A percentile compares a stretch with the other conserved stretches of the same genome.
Evolutionary conservation across 2,113 vertebrate species (phyloP).

Genomic region (Halichoerus grypus): DNA sequence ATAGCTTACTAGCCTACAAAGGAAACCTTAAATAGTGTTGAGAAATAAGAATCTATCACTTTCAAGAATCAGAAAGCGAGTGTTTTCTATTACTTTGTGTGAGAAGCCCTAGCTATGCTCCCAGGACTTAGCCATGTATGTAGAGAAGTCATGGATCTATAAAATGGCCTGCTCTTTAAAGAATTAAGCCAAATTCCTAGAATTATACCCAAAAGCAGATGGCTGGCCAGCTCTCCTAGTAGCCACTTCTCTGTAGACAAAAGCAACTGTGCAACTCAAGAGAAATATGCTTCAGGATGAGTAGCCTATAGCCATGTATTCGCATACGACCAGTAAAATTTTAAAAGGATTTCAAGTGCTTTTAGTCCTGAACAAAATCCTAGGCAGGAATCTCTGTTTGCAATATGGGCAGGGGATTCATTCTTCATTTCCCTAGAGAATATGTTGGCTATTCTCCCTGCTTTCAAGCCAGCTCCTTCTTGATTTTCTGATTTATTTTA

Average conservation of each 20-base stretch:
- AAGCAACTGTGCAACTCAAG: constrained; percentile 46
- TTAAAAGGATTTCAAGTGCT: constrained; percentile 10
- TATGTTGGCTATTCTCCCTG: not conserved
- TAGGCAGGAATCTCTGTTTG: not conserved
- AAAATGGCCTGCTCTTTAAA: constrained; percentile 36
- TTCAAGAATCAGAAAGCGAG: not conserved
- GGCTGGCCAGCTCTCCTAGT: not conserved
- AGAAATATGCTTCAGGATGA: constrained; percentile 39
- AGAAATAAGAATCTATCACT: constrained; percentile 28
- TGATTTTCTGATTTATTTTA: constrained; percentile 39
- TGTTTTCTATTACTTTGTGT: not conserved
- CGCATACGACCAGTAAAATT: not conserved
- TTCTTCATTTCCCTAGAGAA: constrained; percentile 1
- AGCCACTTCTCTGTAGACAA: constrained; percentile 33
- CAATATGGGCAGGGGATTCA: not conserved
- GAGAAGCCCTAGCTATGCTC: not conserved
- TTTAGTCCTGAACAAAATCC: not conserved
- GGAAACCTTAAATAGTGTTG: not conserved
- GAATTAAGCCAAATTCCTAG: constrained; percentile 26
- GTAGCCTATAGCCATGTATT: not conserved
- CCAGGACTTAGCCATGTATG: not conserved
- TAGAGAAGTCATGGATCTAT: not conserved
- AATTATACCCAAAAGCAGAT: constrained; percentile 57
- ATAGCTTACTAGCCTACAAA: not conserved
- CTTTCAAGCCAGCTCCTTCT: not conserved